Conservation (phyloP, 1,140 invertebrate genomes). For the Zaprionus gabonicus region DNA sequence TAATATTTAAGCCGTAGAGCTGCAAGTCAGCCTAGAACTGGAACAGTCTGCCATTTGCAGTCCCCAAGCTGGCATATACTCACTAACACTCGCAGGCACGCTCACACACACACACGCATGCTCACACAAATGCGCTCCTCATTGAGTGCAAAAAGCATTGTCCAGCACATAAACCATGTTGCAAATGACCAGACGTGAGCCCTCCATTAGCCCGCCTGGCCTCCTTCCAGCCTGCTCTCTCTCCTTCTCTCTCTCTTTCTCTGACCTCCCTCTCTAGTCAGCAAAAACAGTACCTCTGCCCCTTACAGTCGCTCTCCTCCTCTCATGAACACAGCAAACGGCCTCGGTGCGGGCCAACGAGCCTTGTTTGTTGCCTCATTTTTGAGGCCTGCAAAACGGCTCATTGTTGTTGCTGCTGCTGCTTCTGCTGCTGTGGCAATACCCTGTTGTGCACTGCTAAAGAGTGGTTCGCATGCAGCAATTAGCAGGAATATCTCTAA, state of each 20-base stretch:
- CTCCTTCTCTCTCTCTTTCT: neutral
- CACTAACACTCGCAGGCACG: conserved; percentile 4
- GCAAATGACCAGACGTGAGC: conserved; percentile 79
- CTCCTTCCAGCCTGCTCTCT: neutral
- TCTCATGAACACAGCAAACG: conserved; percentile 37
- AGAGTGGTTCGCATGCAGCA: neutral
- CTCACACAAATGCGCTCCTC: conserved; percentile 47
- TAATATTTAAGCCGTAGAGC: conserved; percentile 71
- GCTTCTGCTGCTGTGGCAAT: neutral
- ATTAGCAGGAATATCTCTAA: neutral
- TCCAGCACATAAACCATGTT: conserved; percentile 79
- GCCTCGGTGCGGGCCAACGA: conserved; percentile 45
- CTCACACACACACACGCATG: conserved; percentile 24
- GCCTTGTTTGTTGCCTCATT: conserved; percentile 59
- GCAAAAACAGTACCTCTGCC: conserved; percentile 1
- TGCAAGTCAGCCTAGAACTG: conserved; percentile 56
- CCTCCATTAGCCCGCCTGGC: conserved; percentile 67
- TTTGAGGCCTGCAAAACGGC: conserved; percentile 42
- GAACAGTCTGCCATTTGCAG: conserved; percentile 23
- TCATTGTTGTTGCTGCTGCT: conserved; percentile 7
- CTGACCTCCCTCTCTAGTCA: neutral
- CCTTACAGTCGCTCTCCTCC: neutral
- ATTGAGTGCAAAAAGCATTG: conserved; percentile 82
- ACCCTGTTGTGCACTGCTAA: conserved; percentile 10
- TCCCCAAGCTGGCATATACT: conserved; percentile 6